Conservation (phyloP, 2,113 vertebrate species). For the Corythornis madagascariensis region DNA sequence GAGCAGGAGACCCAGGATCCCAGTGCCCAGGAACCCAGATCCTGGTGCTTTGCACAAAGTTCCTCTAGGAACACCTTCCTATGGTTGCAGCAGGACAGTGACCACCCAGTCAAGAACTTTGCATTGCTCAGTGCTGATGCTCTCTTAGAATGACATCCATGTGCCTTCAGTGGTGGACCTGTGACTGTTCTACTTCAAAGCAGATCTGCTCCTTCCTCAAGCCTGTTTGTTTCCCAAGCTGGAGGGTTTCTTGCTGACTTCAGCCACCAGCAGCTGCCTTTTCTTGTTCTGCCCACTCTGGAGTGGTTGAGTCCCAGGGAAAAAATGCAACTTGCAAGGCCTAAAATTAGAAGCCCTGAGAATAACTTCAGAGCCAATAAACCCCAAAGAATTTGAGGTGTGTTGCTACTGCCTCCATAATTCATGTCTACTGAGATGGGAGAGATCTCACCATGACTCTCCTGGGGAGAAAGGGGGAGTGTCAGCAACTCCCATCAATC, state of each 20-base stretch:
- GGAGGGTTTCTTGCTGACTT: neutral
- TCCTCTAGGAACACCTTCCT: too few species aligned
- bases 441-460: neutral
- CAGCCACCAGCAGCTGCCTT: neutral
- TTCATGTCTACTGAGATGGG: neutral
- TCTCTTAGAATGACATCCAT: neutral
- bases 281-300: neutral
- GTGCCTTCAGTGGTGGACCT: neutral
- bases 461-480: neutral
- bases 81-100: too few species aligned
- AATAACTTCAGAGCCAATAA: neutral
- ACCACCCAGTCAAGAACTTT: too few species aligned
- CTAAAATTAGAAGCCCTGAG: constrained; percentile 1
- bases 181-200: neutral
- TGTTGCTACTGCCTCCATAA: neutral
- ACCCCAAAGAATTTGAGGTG: neutral
- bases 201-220: neutral
- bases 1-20: neutral
- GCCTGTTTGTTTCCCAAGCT: neutral
- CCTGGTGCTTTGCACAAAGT: too few species aligned
- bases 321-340: neutral
- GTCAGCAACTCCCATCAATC: neutral
- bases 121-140: neutral
- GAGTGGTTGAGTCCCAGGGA: neutral
- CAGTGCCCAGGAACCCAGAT: too few species aligned